Conservation (phyloP, 2,797 vertebrate genomes). For the Anabas testudineus region DNA sequence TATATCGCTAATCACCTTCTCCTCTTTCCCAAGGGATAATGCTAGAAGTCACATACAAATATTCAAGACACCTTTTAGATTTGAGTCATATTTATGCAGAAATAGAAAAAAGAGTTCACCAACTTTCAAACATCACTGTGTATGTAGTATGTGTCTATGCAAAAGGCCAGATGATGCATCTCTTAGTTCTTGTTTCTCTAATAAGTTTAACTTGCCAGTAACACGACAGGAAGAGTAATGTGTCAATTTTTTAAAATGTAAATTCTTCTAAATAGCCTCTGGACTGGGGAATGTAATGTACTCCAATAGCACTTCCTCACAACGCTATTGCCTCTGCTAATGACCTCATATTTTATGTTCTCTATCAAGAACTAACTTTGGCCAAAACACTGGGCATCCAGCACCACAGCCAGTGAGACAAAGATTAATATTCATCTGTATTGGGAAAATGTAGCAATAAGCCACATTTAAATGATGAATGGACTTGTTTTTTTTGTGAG, state of each 20-base stretch:
- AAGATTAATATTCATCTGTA: slow-evolving; percentile 48
- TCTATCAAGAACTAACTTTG: slow-evolving; percentile 10
- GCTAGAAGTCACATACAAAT: background rate
- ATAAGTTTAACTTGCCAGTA: slow-evolving; percentile 10
- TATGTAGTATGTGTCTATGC: background rate
- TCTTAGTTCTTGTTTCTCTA: slow-evolving; percentile 1
- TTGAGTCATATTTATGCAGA: too few species aligned
- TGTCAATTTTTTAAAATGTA: slow-evolving; percentile 16
- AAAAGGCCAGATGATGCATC: background rate
- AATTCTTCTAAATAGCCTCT: slow-evolving; percentile 38
- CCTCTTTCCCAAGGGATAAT: too few species aligned
- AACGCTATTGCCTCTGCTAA: slow-evolving; percentile 25
- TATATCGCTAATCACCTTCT: too few species aligned
- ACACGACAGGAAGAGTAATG: slow-evolving; percentile 38
- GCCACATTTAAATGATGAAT: slow-evolving; percentile 63
- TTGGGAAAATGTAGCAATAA: slow-evolving; percentile 55
- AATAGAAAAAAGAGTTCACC: too few species aligned
- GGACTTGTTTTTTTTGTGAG: slow-evolving; percentile 55
- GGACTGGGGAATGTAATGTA: slow-evolving; percentile 26
- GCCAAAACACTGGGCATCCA: slow-evolving; percentile 25
- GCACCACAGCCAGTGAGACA: slow-evolving; percentile 13
- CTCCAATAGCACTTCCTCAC: slow-evolving; percentile 16
- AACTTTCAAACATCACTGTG: too few species aligned
- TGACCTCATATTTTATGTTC: slow-evolving; percentile 45
- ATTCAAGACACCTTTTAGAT: too few species aligned